These are phyloP conservation scores for Pomacea canaliculata DNA, from an alignment of 2,888 invertebrate genomes.

Conservation along the genomic window DNA sequence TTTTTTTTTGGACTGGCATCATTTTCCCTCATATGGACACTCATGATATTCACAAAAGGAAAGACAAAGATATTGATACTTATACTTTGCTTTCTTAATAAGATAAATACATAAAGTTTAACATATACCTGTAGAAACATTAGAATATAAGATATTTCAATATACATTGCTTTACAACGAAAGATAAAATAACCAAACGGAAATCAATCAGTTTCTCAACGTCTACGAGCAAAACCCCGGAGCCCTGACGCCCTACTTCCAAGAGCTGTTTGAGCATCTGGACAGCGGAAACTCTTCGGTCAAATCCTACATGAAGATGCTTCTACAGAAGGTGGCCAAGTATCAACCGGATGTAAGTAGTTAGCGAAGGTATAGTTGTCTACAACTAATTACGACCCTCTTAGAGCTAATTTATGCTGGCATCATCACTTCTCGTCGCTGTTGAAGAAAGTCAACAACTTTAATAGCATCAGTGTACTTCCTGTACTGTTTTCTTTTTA, in stretches of 20 bases:
- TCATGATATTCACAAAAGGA: accelerated
- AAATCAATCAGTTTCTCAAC: no score
- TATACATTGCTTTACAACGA: no score
- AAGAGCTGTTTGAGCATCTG: slow-evolving; percentile 31
- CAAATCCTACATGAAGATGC: slow-evolving; percentile 6
- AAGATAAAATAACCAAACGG: no score
- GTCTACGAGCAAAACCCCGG: slow-evolving; percentile 36
- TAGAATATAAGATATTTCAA: no score
- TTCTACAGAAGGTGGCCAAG: slow-evolving; percentile 34
- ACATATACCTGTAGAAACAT: no score
- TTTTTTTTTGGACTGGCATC: no score
- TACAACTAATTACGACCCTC: background rate
- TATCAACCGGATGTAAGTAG: slow-evolving; percentile 41
- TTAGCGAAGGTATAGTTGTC: background rate
- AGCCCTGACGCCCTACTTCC: slow-evolving; percentile 28
- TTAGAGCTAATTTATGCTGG: background rate
- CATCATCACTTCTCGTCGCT: background rate
- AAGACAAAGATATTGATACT: no score
- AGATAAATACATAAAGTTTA: no score
- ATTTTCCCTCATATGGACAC: no score
- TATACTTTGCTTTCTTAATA: no score
- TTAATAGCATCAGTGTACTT: background rate
- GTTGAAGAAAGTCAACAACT: background rate
- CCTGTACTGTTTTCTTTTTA: background rate
- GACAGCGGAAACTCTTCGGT: slow-evolving; percentile 23